A percentile compares a stretch with the other conserved stretches of the same genome.
These are phyloP conservation scores for Brachystomella parvula DNA, from an alignment of 1,140 invertebrate genomes.

Conservation along the genomic window DNA sequence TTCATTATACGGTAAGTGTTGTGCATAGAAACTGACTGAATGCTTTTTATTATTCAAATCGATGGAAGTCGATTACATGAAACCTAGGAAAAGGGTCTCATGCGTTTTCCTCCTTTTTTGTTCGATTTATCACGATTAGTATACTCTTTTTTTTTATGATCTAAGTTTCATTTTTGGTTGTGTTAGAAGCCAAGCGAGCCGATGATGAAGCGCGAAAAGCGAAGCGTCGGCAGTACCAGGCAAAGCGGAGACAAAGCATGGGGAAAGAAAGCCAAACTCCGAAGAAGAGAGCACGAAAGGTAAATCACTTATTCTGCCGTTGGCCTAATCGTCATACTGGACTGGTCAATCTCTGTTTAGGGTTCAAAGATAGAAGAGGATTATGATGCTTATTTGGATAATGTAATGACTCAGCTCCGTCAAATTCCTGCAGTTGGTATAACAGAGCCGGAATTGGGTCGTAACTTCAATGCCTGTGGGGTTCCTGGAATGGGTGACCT, in stretches of 20 bases:
- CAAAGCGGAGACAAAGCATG: constrained; percentile 64
- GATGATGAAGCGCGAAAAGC: constrained; percentile 61
- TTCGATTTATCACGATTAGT: background rate
- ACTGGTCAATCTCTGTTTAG: too few relatives aligned
- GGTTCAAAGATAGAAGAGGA: constrained; percentile 79
- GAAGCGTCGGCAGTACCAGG: constrained; percentile 72
- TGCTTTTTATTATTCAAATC: too few relatives aligned
- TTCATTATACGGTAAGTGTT: constrained; percentile 17
- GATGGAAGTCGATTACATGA: too few relatives aligned
- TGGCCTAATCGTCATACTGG: background rate
- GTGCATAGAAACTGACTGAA: too few relatives aligned
- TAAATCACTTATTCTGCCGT: constrained; percentile 21
- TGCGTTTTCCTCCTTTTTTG: background rate
- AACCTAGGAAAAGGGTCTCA: background rate
- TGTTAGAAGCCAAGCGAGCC: constrained; percentile 11
- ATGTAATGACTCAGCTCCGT: constrained; percentile 72
- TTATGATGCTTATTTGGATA: constrained; percentile 81
- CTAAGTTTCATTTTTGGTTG: background rate
- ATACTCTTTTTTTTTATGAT: background rate
- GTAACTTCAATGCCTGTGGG: constrained; percentile 70
- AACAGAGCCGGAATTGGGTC: constrained; percentile 73
- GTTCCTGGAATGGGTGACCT: constrained; percentile 72
- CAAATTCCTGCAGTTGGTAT: constrained; percentile 75
- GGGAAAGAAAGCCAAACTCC: constrained; percentile 54
- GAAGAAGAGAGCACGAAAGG: constrained; percentile 73